Evolutionary conservation across 2,888 invertebrate genomes (phyloP), one percentile per base, ranked within the genome.

Genomic region (Drosophila fungiperda): DNA sequence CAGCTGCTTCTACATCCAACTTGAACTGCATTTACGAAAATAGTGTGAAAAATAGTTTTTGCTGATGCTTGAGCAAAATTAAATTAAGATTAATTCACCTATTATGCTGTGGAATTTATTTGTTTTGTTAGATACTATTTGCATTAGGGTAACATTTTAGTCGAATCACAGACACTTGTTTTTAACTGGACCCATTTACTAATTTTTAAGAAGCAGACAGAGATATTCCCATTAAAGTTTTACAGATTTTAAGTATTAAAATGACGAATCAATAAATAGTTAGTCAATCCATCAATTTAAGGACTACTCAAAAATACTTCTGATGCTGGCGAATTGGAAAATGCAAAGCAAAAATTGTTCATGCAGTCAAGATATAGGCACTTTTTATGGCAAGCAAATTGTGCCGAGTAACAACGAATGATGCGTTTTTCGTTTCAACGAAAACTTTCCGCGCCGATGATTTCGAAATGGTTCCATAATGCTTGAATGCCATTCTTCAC

Each of bases 51-150:
- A 78, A 76, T 78, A 57, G 62, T 73, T 74, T 54, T 60, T 61
- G 57, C 68, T 54, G 64, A 68, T 48, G 36, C 33, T 68, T 42
- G 48, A 68, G 63, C 72, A 35, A 70, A 82, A 38, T 70, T 57
- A 70, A 84, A 87, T 87, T 76, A 76, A 86, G 87, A 86, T 89
- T 70, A 82, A 86, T 84, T 79, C 57, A 49, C 54, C 67, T 68
- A 82, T 73, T 82, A 76, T 68, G 60, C 69, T 35, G 15, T 26
- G 38, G 29, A 80, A 87, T 87, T 89, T 89, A 89, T 87, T 75
- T 84, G 76, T 81, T 82, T 83, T 81, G 63, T 75, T 77, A 52
- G n/a, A 5, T 66, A 42, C 38, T 61, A 52, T 35, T 50, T 48
- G 20, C 33, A 32, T 36, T 20, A 20, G 3, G 11, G 23, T 20